Evolutionary conservation across 1,140 invertebrate genomes (phyloP), one percentile per base, ranked within the genome.

Genomic region (Atopsyche davidsoni): DNA sequence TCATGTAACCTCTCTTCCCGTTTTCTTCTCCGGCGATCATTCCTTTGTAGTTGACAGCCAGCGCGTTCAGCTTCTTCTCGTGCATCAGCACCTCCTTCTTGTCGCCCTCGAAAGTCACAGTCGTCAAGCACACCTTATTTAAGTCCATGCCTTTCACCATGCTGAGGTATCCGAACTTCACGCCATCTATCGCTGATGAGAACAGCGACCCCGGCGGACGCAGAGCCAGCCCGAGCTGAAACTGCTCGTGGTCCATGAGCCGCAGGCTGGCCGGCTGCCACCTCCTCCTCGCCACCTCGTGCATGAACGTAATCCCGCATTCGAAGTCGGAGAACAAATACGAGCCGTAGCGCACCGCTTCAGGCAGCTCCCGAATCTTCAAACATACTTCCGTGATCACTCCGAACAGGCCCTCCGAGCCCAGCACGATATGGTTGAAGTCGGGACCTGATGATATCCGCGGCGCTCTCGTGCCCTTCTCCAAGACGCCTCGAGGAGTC

Each of bases 221-320:
- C 9, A 98, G 70, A 0, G 91, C 81, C 67, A 94, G 87, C 4
- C 92, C 94, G 69, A 97, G 91, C 60, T 87, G 81, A 62, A 98
- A 98, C 70, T 98, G 96, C 56, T 93, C 87, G 64, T 98, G 98
- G 68, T 98, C 96, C 85, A 98, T 90, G 7, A 99, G 72, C 34
- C 96, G 76, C 46, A 98, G 87, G 10, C 93, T 97, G n/a, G 94
- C 85, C 3, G 94, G 94, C 63, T 96, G 92, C 67, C 89, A 87
- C 48, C 91, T 75, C 64, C 88, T 73, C 3, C 64, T 65, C 0
- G 84, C 83, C 6, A 86, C 75, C 70, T 98, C 91, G 50, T 92
- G 72, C 75, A 98, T 82, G 63, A 89, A 97, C 2, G 69, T 66
- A 7, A 98, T 83, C 1, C 96, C 96, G 32, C 77, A 73, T 59